Base-by-base conservation (phyloP, 2,888 invertebrate genomes). In the Adelognathus sp. region DNA sequence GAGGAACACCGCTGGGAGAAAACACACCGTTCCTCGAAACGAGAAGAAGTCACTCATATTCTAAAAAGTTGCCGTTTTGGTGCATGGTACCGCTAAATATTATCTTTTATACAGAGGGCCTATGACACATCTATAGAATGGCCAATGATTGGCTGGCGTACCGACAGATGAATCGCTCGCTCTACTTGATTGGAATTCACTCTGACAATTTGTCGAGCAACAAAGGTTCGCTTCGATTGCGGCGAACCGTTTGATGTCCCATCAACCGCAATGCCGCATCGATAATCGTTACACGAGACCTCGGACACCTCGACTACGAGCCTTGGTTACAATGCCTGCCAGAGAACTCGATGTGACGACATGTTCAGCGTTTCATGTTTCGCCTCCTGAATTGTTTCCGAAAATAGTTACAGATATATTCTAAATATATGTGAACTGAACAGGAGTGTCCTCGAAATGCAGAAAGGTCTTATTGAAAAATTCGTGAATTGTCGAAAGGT, bases 241-340 rank as follows among this genome's bases (percentile, higher is more conserved):
- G 78, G 70, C 29, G 7, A 50, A 66, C 67, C 78, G 54, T 70
- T 60, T 44, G 78, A 79, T 71, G 78, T 52, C 56, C 60, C 56
- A 66, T 24, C 66, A 52, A 61, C 61, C 64, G 70, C 52, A 61
- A 54, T 74, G 14, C 46, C n/a, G n/a, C 33, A 75, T 79, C 78
- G 78, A 79, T 79, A 74, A 79, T 74, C 70, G 66, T 79, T 79
- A 79, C 61, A 71, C 44, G 44, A 39, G 60, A 36, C 31, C 64
- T 58, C 36, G 69, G 39, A 58, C 58, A 52, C 64, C 50, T 31
- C 18, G 24, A 36, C 61, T n/a, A 18, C 44, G 16, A 29, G 3
- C 36, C 14, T 6, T 58, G n/a, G n/a, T n/a, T n/a, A n/a, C n/a
- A n/a, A n/a, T n/a, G n/a, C n/a, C n/a, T n/a, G n/a, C n/a, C n/a